Evolutionary conservation across 2,113 vertebrate species (phyloP), one percentile per base, ranked within the genome.

Genomic region (Triplophysa dalaica): DNA sequence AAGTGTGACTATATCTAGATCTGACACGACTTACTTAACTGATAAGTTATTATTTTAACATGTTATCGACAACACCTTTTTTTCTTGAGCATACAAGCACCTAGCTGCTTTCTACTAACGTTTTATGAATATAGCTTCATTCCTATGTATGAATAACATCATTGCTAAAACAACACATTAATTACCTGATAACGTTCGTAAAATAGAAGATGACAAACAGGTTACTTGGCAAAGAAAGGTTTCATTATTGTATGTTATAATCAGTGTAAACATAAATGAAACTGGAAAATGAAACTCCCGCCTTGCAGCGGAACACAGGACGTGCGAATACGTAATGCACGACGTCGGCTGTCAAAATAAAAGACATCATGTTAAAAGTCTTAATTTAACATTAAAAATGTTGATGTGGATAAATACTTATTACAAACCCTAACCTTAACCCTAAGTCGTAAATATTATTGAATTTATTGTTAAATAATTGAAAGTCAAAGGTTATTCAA

Each of bases 201-300:
- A 43, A 10, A 54, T 14, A 14, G 13, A 8, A 56, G 69, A 56
- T 29, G 29, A 72, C 17, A 58, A 11, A 58, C 13, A 7, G 3
- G 3, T 60, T 6, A 60, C 29, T 10, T 22, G 7, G 9, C 13
- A 22, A 43, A 41, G 38, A 63, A 75, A 61, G 19, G 0, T 26
- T 13, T 10, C 22, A 63, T 48, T 48, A 21, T 12, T 29, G 8
- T 33, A 1, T 19, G 16, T 16, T 43, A 73, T 60, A 60, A 60
- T 16, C 41, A 22, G 33, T 6, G 54, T 43, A 73, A 75, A 75
- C 58, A 63, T 48, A 45, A 63, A 24, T 22, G 33, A 75, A 21
- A 16, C 22, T 48, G 6, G 11, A 62, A 75, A 75, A 63, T 19
- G 58, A 63, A 75, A 63, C 16, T 75, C 72, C 72, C 72, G 72